Evolutionary conservation across 2,888 invertebrate species (phyloP).

Genomic region (Thera obeliscata): DNA sequence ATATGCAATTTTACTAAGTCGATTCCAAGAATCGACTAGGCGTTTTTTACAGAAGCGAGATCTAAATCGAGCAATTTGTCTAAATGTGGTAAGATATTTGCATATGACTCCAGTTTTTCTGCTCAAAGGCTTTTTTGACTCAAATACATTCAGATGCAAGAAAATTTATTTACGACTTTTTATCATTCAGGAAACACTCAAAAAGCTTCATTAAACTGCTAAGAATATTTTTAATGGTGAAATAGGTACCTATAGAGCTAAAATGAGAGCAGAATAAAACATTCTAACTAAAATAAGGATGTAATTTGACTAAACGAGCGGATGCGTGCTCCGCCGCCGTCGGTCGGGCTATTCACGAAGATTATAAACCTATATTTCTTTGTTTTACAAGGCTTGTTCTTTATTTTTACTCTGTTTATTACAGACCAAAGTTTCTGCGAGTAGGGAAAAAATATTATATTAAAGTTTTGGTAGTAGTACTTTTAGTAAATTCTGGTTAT

Average conservation of each 20-base stretch:
- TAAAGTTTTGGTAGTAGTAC: no score
- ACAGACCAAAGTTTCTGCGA: slow-evolving; percentile 4
- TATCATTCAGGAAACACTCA: no score
- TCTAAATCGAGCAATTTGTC: slow-evolving; percentile 8
- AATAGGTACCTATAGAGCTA: not conserved
- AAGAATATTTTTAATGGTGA: no score
- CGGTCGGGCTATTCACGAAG: slow-evolving; percentile 45
- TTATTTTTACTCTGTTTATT: slow-evolving; percentile 40
- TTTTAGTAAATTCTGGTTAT: no score
- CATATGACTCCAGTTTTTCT: not conserved
- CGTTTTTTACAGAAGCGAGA: slow-evolving; percentile 19
- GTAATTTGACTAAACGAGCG: slow-evolving; percentile 44
- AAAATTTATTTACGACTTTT: no score
- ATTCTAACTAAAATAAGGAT: slow-evolving; percentile 28
- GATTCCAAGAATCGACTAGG: slow-evolving; percentile 43
- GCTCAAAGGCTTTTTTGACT: not conserved
- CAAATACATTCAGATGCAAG: not conserved
- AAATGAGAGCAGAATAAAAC: not conserved
- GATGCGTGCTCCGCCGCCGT: slow-evolving; percentile 48
- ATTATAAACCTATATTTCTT: slow-evolving; percentile 65
- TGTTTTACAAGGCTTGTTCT: slow-evolving; percentile 60
- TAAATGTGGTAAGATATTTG: not conserved
- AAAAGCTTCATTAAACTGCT: no score
- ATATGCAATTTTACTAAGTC: slow-evolving; percentile 53
- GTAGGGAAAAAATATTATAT: not conserved